Evolutionary conservation across 2,888 invertebrate species (phyloP), one percentile per base, ranked within the genome.

Genomic region (Amphipyra berbera): DNA sequence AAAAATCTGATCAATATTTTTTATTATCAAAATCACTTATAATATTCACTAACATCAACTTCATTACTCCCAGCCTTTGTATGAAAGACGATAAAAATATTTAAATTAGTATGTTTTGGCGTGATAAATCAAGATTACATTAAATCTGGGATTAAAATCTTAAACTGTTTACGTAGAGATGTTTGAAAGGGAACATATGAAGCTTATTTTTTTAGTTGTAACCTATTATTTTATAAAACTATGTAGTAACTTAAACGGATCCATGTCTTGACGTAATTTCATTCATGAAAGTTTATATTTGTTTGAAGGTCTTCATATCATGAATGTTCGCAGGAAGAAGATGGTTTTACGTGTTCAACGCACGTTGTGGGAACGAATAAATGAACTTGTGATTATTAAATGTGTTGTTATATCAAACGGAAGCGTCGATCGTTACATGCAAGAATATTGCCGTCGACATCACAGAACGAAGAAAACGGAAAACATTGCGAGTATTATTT

Each of bases 61-160:
- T 58, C 52, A 57, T 58, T 46, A 68, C 13, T 52, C 56, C 45
- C 14, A 13, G 12, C 8, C 38, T 58, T 58, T 68, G 38, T 53
- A 53, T 42, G 44, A 42, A 40, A 52, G 33, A 14, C 42, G 66
- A 65, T 50, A 64, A 41, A 27, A 38, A 42, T 65, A 71, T 71
- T 64, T 30, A 65, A 58, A 71, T 40, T 41, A 57, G 38, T 53
- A 40, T 65, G 54, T 65, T 66, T 54, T 50, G 21, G n/a, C 38
- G 35, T 30, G 41, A 50, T 72, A 58, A 54, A 72, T 57, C 49
- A 58, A 54, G 66, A 65, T 58, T 41, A 66, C 49, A 49, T 15
- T 69, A 47, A 67, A 50, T 30, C 62, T 62, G 0, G 41, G 44
- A 68, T 68, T 68, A 68, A 53, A 57, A 64, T 68, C 54, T 47